phyloP scores from a whole-genome alignment of 2,113 vertebrate species.

The Gymnorhina tibicen region DNA sequence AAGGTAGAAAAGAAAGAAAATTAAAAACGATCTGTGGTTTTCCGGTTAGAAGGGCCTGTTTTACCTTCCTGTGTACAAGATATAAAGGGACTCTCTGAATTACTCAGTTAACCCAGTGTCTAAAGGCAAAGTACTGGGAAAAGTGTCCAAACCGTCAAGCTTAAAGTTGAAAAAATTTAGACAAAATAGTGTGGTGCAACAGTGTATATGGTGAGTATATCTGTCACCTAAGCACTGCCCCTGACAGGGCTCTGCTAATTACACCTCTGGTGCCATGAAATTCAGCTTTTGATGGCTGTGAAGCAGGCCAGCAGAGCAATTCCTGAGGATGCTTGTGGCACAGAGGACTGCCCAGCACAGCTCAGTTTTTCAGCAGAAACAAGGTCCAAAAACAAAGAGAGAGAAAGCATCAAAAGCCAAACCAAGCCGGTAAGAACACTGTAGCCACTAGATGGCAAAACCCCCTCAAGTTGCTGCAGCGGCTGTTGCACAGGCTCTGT shows the following conservation, averaged over 20 bases:
- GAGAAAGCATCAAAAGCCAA: neutral
- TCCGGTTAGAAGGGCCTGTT: neutral
- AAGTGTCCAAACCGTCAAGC: neutral
- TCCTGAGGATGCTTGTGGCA: neutral
- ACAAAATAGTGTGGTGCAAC: neutral
- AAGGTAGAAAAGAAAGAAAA: neutral
- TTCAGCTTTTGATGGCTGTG: neutral
- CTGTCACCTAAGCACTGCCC: neutral
- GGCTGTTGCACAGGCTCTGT: neutral
- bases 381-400: neutral
- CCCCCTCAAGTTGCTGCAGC: neutral
- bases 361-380: neutral
- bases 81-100: neutral
- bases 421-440: rapidly evolving
- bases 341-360: neutral
- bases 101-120: neutral
- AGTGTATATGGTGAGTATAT: rapidly evolving
- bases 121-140: neutral
- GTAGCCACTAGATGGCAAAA: constrained; percentile 58
- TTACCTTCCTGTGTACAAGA: constrained; percentile 9
- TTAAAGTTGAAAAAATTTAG: neutral
- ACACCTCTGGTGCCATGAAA: neutral
- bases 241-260: neutral
- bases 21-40: neutral
- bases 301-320: neutral